A percentile compares a stretch with the other conserved stretches of the same genome.
Conservation (phyloP, 2,888 invertebrate species). For the Pristionchus fissidentatus region DNA sequence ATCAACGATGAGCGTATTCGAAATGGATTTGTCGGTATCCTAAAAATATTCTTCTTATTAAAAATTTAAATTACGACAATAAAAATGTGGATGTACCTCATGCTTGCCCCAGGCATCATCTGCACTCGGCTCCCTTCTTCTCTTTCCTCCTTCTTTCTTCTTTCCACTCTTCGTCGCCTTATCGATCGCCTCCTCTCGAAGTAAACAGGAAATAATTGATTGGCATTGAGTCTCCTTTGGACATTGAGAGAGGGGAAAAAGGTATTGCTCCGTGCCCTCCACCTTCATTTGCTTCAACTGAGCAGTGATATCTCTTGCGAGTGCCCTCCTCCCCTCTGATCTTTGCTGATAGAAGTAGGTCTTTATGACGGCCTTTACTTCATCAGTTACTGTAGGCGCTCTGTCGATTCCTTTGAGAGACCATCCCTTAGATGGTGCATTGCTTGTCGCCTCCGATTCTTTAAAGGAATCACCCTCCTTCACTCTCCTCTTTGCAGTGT, state of each 20-base stretch:
- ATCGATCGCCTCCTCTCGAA: not conserved
- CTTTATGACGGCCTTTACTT: not conserved
- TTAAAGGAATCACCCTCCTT: too few species aligned
- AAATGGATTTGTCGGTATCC: too few species aligned
- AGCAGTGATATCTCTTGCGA: not conserved
- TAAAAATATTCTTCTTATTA: not conserved
- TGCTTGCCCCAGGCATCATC: not conserved
- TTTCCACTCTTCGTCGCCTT: not conserved
- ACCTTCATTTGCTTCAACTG: not conserved
- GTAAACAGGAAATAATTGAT: not conserved
- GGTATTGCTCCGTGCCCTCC: not conserved
- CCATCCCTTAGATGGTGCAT: not conserved
- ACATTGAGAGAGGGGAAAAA: not conserved
- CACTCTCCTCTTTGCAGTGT: too few species aligned
- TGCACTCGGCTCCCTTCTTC: not conserved
- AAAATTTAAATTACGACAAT: not conserved
- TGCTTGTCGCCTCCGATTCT: too few species aligned
- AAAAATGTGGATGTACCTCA: too few species aligned
- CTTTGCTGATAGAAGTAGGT: not conserved
- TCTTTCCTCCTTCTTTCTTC: not conserved
- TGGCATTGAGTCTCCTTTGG: not conserved
- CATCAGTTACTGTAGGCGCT: not conserved
- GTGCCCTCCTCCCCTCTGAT: not conserved
- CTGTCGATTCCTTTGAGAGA: not conserved
- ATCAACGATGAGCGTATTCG: not conserved